These are phyloP conservation scores for Hippolais icterina DNA, from an alignment of 2,113 vertebrate species.

Conservation along the genomic window DNA sequence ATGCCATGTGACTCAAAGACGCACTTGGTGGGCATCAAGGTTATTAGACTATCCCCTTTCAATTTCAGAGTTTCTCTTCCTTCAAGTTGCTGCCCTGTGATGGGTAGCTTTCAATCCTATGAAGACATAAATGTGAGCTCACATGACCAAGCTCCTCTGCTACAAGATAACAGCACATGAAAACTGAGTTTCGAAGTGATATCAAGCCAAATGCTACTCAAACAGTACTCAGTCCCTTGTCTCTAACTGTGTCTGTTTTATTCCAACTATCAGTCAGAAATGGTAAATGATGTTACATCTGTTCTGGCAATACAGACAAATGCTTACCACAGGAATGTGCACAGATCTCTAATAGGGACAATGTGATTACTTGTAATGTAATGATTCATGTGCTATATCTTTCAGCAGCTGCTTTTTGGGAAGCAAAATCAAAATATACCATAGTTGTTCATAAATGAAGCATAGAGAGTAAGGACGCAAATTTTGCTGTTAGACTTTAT, in stretches of 20 bases:
- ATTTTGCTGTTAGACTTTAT: neutral
- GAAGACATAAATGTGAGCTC: neutral
- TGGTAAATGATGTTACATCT: slow-evolving; percentile 43
- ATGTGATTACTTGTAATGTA: neutral
- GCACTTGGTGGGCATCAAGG: neutral
- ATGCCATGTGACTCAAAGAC: neutral
- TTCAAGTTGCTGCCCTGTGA: neutral
- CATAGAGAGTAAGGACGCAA: neutral
- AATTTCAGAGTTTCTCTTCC: neutral
- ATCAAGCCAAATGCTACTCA: neutral
- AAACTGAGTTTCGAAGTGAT: neutral
- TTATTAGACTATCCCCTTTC: neutral
- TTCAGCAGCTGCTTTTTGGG: neutral
- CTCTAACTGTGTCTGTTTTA: neutral
- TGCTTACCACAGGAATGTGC: neutral
- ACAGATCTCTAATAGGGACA: neutral
- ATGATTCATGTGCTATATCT: neutral
- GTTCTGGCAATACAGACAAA: neutral
- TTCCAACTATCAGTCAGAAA: slow-evolving; percentile 17
- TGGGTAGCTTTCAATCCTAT: rapidly evolving
- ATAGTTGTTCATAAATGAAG: neutral
- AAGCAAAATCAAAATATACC: neutral
- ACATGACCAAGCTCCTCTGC: neutral
- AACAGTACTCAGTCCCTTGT: neutral
- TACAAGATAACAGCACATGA: neutral